phyloP scores from a whole-genome alignment of 1,140 invertebrate species.

The Agraylea sexmaculata region DNA sequence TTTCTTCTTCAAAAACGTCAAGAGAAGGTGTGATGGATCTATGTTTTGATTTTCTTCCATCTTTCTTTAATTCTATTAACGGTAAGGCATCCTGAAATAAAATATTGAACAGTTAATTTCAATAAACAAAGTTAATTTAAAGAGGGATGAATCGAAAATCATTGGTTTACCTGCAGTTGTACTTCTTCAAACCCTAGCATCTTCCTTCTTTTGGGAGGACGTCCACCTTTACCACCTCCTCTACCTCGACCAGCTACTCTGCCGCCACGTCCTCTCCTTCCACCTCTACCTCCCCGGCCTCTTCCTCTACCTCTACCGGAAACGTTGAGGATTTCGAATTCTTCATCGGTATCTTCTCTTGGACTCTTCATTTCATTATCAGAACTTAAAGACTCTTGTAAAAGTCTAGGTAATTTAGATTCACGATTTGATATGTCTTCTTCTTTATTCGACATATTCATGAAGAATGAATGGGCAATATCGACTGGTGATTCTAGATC shows the following conservation, averaged over 20 bases:
- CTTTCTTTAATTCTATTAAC: conserved; percentile 10
- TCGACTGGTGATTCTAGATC: conserved; percentile 19
- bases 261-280: conserved; percentile 11
- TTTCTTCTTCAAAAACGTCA: conserved; percentile 72
- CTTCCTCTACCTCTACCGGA: background rate
- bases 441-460: conserved; percentile 20
- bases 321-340: conserved; percentile 25
- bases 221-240: conserved; percentile 3
- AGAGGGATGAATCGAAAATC: background rate
- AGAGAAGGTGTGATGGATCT: conserved; percentile 33
- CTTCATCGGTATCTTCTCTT: background rate
- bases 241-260: conserved; percentile 9
- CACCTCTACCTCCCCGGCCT: conserved; percentile 3
- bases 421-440: conserved; percentile 30
- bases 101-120: background rate
- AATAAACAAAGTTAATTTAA: background rate
- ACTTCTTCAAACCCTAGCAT: conserved; percentile 12
- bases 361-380: background rate
- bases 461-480: conserved; percentile 22
- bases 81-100: conserved; percentile 17
- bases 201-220: conserved; percentile 1
- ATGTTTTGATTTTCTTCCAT: conserved; percentile 14
- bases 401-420: conserved; percentile 28
- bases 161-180: conserved; percentile 16
- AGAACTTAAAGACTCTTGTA: no score